These are phyloP conservation scores for Charadrius vociferus DNA, from an alignment of 2,113 vertebrate species.

Conservation along the genomic window DNA sequence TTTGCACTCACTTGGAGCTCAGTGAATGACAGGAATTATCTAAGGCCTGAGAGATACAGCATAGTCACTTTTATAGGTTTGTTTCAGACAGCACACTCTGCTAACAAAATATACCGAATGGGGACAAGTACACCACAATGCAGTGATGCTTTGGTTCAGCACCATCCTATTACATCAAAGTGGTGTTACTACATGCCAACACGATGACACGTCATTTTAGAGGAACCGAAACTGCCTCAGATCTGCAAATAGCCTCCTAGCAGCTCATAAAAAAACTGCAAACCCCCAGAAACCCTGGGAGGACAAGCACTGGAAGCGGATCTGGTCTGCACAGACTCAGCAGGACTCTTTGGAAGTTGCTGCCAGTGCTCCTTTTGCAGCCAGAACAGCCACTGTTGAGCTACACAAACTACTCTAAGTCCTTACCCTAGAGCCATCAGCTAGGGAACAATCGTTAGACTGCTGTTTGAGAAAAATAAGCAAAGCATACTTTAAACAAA, in stretches of 20 bases:
- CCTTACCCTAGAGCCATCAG: slow-evolving; percentile 18
- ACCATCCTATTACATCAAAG: slow-evolving; percentile 14
- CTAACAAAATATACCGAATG: background rate
- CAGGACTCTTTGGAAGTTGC: slow-evolving; percentile 57
- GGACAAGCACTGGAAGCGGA: slow-evolving; percentile 16
- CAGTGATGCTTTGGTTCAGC: background rate
- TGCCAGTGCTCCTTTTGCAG: slow-evolving; percentile 61
- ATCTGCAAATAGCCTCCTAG: background rate
- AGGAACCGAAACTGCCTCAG: background rate
- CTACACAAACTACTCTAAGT: slow-evolving; percentile 22
- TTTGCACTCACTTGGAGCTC: background rate
- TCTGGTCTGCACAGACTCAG: slow-evolving; percentile 44
- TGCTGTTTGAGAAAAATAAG: slow-evolving; percentile 31
- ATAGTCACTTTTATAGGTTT: background rate
- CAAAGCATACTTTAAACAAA: slow-evolving; percentile 35
- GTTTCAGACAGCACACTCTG: background rate
- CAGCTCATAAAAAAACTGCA: background rate
- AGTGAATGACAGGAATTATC: background rate
- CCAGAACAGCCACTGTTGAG: slow-evolving; percentile 52
- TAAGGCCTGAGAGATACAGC: background rate
- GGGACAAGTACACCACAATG: background rate
- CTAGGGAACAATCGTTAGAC: background rate
- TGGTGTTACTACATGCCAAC: background rate
- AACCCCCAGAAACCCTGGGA: background rate
- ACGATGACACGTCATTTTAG: background rate